These are phyloP conservation scores for Lacanobia wlatinum DNA, from an alignment of 2,888 invertebrate genomes.

Conservation along the genomic window DNA sequence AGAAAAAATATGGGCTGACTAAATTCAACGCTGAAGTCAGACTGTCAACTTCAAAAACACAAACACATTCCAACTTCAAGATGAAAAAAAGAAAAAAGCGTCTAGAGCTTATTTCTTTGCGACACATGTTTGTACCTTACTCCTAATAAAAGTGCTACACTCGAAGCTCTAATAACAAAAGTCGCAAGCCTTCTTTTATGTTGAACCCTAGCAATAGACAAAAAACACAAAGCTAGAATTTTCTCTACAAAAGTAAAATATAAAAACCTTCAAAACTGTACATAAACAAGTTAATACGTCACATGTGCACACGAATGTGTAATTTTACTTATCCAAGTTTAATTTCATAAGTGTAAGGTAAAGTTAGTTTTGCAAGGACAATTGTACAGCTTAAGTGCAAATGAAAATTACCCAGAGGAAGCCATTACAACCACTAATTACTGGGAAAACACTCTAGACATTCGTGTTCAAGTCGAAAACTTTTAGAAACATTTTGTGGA, in stretches of 20 bases:
- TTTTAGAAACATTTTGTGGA: slow-evolving; percentile 24
- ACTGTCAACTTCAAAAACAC: background rate
- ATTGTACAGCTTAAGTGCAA: slow-evolving; percentile 31
- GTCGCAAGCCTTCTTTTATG: slow-evolving; percentile 26
- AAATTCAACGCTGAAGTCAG: background rate
- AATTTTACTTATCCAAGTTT: slow-evolving; percentile 22
- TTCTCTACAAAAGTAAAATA: slow-evolving; percentile 1
- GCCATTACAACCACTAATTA: slow-evolving; percentile 40
- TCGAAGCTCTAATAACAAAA: slow-evolving; percentile 41
- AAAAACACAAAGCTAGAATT: slow-evolving; percentile 11
- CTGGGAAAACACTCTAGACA: slow-evolving; percentile 22
- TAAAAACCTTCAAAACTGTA: slow-evolving; percentile 11
- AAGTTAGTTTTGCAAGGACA: slow-evolving; percentile 30
- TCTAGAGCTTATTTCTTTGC: slow-evolving; percentile 20
- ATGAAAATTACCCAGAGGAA: slow-evolving; percentile 41
- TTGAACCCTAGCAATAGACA: slow-evolving; percentile 33
- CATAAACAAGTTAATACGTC: slow-evolving; percentile 5
- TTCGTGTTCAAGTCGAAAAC: slow-evolving; percentile 35
- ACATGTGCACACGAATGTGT: slow-evolving; percentile 14
- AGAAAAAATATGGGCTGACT: background rate
- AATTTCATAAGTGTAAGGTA: slow-evolving; percentile 26
- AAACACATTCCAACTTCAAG: slow-evolving; percentile 1
- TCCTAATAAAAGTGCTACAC: slow-evolving; percentile 34
- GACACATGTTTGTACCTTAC: slow-evolving; percentile 20
- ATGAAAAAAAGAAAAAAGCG: slow-evolving; percentile 11